These are phyloP conservation scores for Callipepla squamata DNA, from an alignment of 2,113 vertebrate genomes.

Conservation along the genomic window DNA sequence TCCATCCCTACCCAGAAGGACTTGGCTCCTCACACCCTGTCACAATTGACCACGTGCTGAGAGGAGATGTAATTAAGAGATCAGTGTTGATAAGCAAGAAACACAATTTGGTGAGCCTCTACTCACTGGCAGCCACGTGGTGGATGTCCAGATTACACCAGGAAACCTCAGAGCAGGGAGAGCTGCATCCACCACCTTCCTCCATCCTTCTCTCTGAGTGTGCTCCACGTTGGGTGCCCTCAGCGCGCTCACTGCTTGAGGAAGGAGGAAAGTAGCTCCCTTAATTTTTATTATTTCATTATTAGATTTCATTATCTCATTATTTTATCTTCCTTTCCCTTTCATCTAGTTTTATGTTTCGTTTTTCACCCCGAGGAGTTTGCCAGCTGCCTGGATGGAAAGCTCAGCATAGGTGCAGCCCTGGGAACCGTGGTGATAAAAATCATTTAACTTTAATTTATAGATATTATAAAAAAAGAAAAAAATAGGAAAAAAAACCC, in stretches of 20 bases:
- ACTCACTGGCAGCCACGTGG: neutral
- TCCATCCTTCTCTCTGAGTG: neutral
- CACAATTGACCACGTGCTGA: neutral
- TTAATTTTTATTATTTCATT: too few relatives aligned
- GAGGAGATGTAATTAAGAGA: neutral
- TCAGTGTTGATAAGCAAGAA: rapidly evolving
- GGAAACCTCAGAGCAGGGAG: neutral
- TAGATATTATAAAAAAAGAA: neutral
- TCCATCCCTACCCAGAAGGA: neutral
- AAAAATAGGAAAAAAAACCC: neutral
- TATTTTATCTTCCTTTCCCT: too few relatives aligned
- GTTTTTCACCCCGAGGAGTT: neutral
- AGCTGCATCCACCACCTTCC: rapidly evolving
- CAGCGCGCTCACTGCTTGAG: too few relatives aligned
- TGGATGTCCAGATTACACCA: rapidly evolving
- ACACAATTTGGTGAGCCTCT: neutral
- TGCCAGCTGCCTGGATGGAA: neutral
- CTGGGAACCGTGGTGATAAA: neutral
- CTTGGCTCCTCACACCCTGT: neutral
- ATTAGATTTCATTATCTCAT: too few relatives aligned
- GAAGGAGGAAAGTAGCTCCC: too few relatives aligned
- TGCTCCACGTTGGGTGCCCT: neutral
- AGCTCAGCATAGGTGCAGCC: rapidly evolving
- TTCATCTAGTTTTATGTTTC: too few relatives aligned
- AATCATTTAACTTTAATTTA: constrained; percentile 8